phyloP scores from a whole-genome alignment of 2,113 vertebrate species.

The Oryzias curvinotus region DNA sequence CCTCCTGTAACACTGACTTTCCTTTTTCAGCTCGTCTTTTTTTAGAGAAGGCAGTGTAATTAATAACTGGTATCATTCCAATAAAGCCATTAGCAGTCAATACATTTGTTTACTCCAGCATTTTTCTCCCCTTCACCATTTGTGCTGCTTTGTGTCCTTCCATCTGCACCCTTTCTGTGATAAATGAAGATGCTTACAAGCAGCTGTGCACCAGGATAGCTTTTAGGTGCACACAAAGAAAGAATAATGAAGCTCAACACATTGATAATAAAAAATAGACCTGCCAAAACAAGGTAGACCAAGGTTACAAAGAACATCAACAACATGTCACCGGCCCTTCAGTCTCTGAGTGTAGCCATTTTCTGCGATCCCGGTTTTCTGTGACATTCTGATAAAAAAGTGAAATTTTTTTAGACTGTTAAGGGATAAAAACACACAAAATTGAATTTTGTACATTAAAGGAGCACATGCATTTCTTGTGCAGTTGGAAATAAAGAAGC shows the following conservation, averaged over 20 bases:
- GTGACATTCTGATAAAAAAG: background rate
- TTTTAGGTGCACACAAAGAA: slow-evolving; percentile 34
- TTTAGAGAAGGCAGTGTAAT: slow-evolving; percentile 55
- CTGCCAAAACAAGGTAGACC: slow-evolving; percentile 30
- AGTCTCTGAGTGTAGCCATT: slow-evolving; percentile 5
- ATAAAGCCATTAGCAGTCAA: slow-evolving; percentile 73
- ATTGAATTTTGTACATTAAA: too few species aligned
- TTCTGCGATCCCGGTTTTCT: slow-evolving; percentile 1
- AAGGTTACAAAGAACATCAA: slow-evolving; percentile 35
- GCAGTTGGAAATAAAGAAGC: too few species aligned
- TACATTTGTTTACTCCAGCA: slow-evolving; percentile 48
- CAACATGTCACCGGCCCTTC: slow-evolving; percentile 19
- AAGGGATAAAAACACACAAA: too few species aligned
- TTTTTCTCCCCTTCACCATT: slow-evolving; percentile 3
- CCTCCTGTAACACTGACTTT: slow-evolving; percentile 53
- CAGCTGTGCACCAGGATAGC: slow-evolving; percentile 47
- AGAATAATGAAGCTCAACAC: slow-evolving; percentile 22
- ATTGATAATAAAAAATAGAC: slow-evolving; percentile 47
- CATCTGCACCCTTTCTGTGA: slow-evolving; percentile 25
- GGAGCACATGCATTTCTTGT: too few species aligned
- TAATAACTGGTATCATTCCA: slow-evolving; percentile 77
- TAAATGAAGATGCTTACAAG: slow-evolving; percentile 52
- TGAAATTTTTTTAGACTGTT: too few species aligned
- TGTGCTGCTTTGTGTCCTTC: slow-evolving; percentile 2
- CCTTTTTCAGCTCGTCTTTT: slow-evolving; percentile 39